Conservation (phyloP, 2,797 vertebrate species). For the Mycteria americana region DNA sequence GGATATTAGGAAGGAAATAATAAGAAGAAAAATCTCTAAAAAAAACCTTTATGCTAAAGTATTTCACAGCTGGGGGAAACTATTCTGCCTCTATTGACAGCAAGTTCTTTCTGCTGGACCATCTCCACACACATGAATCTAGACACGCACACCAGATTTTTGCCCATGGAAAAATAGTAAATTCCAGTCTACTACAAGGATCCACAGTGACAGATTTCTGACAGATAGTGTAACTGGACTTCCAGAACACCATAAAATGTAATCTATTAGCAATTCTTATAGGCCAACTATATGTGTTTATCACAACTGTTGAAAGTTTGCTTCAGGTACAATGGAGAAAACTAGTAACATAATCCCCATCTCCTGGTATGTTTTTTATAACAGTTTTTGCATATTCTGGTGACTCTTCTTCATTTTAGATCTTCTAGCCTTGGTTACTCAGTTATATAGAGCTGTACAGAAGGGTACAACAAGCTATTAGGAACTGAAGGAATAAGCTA, state of each 20-base stretch:
- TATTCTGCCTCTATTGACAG: not conserved
- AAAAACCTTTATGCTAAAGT: not conserved
- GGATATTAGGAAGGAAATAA: constrained; percentile 41
- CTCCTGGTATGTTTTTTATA: not conserved
- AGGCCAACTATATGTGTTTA: not conserved
- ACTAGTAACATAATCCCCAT: not conserved
- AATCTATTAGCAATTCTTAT: not conserved
- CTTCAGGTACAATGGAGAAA: not conserved
- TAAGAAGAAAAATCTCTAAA: constrained; percentile 18
- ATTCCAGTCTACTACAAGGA: not conserved
- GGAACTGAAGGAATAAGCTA: not conserved
- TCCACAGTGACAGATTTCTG: not conserved
- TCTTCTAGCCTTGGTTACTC: not conserved
- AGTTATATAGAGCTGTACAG: not conserved
- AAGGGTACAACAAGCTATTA: not conserved
- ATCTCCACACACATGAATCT: not conserved
- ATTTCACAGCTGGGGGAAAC: not conserved
- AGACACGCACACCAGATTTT: not conserved
- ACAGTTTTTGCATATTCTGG: not conserved
- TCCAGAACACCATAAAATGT: not conserved
- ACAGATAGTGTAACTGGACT: not conserved
- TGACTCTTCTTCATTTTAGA: not conserved
- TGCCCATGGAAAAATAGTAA: not conserved
- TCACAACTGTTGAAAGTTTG: not conserved
- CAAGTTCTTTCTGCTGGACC: not conserved